Conservation (phyloP, 2,797 vertebrate genomes). For the Acanthurus leucopareius region DNA sequence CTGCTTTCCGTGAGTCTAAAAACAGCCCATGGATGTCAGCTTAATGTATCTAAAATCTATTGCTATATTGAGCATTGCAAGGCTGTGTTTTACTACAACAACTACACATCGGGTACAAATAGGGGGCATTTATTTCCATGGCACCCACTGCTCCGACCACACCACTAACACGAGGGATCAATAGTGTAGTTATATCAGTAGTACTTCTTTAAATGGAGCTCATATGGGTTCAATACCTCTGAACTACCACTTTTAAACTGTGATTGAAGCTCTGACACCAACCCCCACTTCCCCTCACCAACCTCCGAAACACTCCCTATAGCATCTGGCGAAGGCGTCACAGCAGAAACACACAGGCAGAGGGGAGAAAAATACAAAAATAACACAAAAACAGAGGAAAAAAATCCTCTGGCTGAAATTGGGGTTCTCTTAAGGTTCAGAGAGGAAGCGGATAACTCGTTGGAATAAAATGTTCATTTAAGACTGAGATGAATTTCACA, state of each 20-base stretch:
- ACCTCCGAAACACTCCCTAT: slow-evolving; percentile 39
- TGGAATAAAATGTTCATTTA: not conserved
- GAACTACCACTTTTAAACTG: slow-evolving; percentile 24
- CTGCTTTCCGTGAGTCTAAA: slow-evolving; percentile 20
- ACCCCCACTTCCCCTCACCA: slow-evolving; percentile 13
- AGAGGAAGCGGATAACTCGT: slow-evolving; percentile 6
- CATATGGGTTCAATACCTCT: slow-evolving; percentile 6
- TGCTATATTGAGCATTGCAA: slow-evolving; percentile 9
- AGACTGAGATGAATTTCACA: slow-evolving; percentile 30
- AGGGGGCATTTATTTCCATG: slow-evolving; percentile 5
- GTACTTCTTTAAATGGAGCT: slow-evolving; percentile 20
- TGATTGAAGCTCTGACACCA: slow-evolving; percentile 32
- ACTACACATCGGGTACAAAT: not conserved
- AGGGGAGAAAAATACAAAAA: not conserved
- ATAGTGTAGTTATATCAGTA: not conserved
- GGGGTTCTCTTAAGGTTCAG: slow-evolving; percentile 6
- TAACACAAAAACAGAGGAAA: slow-evolving; percentile 7
- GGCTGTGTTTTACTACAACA: slow-evolving; percentile 4
- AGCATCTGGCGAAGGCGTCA: slow-evolving; percentile 65
- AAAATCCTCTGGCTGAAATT: not conserved
- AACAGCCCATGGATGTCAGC: slow-evolving; percentile 14
- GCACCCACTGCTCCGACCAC: not conserved
- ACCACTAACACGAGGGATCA: not conserved
- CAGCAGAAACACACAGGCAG: slow-evolving; percentile 31
- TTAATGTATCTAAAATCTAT: slow-evolving; percentile 25